These are phyloP conservation scores for Labeo rohita DNA, from an alignment of 2,113 vertebrate species.

Conservation along the genomic window DNA sequence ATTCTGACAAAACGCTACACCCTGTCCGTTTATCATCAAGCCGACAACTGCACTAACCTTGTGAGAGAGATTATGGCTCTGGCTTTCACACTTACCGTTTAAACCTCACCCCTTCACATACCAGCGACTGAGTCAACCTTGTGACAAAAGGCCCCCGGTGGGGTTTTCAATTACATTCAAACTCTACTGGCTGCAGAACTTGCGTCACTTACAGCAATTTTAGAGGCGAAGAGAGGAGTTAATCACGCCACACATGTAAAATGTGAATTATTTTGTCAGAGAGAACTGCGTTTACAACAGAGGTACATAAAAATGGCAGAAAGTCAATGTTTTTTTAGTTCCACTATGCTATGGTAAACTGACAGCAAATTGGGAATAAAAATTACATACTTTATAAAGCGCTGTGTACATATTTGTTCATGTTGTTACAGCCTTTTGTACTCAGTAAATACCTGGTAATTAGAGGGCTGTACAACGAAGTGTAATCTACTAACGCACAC, in stretches of 20 bases:
- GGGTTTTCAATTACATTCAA: constrained; percentile 54
- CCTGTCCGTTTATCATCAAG: constrained; percentile 61
- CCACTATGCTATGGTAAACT: background rate
- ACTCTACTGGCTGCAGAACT: background rate
- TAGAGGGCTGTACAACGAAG: constrained; percentile 17
- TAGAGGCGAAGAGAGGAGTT: background rate
- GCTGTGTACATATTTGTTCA: constrained; percentile 12
- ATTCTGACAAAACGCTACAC: constrained; percentile 50
- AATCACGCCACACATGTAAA: background rate
- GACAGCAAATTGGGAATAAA: constrained; percentile 11
- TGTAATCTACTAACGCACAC: constrained; percentile 5
- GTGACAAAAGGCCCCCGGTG: constrained; percentile 53
- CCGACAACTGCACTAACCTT: constrained; percentile 62
- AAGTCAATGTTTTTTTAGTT: background rate
- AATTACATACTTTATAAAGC: constrained; percentile 19
- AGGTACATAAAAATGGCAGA: background rate
- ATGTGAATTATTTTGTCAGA: background rate
- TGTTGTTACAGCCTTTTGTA: constrained; percentile 35
- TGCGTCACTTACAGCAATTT: constrained; percentile 4
- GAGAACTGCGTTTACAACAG: background rate
- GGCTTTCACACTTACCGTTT: constrained; percentile 67
- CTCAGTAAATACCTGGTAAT: constrained; percentile 28
- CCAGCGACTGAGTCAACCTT: constrained; percentile 61
- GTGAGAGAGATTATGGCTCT: constrained; percentile 64
- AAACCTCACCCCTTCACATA: constrained; percentile 53